Evolutionary conservation across 64 coral and sea anemone genomes (phyloP).

Genomic region (Montipora foliosa): DNA sequence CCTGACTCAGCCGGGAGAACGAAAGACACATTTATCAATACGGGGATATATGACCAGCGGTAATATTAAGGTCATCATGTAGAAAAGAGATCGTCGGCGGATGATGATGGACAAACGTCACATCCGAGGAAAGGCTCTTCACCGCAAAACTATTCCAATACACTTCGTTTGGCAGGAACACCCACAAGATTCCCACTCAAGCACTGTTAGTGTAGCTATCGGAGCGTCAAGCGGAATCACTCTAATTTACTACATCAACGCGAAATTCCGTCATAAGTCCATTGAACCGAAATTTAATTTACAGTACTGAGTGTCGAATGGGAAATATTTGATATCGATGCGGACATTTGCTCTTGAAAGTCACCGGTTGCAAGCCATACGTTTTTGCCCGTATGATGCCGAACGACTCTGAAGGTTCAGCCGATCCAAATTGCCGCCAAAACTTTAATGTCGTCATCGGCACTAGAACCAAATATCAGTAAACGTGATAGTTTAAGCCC

Average conservation of each 20-base stretch:
- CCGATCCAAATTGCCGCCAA: conserved; percentile 92
- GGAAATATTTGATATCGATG: conserved; percentile 92
- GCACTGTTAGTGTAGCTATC: conserved; percentile 76
- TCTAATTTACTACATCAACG: conserved; percentile 86
- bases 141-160: conserved; percentile 87
- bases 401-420: conserved; percentile 72
- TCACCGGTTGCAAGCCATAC: conserved; percentile 88
- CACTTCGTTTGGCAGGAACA: conserved; percentile 66
- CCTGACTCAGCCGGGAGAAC: conserved; percentile 96
- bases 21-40: conserved; percentile 92
- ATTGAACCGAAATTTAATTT: conserved; percentile 96
- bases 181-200: conserved; percentile 88
- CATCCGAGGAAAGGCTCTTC: conserved; percentile 95
- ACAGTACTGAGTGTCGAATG: conserved; percentile 95
- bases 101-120: conserved; percentile 92
- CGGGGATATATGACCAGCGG: conserved; percentile 94
- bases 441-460: conserved; percentile 90
- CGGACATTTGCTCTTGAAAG: conserved; percentile 92
- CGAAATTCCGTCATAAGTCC: conserved; percentile 98
- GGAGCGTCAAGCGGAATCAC: conserved; percentile 67
- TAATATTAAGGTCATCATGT: conserved; percentile 97
- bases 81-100: conserved; percentile 91
- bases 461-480: conserved; percentile 54
- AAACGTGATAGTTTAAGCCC: no score
- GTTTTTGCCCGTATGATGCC: conserved; percentile 78